phyloP scores from a whole-genome alignment of 2,888 invertebrate genomes.

The Serrognathus titanus region DNA sequence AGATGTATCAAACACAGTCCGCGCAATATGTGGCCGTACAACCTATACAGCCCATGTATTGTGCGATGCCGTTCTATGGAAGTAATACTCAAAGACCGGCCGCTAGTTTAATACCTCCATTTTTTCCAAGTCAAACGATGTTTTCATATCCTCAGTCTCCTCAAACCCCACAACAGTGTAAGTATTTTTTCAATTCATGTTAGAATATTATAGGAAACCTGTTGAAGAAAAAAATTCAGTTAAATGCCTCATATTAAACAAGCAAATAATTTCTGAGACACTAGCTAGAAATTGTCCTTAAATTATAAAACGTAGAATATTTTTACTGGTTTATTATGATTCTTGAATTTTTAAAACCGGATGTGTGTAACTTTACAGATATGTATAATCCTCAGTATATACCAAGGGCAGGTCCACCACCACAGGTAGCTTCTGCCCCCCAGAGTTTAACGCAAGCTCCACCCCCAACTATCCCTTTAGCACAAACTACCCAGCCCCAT shows the following conservation, averaged over 20 bases:
- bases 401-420: constrained; percentile 9
- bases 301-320: no score
- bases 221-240: no score
- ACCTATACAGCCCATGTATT: constrained; percentile 20
- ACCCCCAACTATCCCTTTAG: constrained; percentile 20
- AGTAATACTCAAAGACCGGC: constrained; percentile 11
- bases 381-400: constrained; percentile 13
- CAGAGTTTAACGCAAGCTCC: constrained; percentile 32
- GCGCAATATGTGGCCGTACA: constrained; percentile 20
- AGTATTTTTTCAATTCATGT: constrained; percentile 2
- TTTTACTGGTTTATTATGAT: no score
- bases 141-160: constrained; percentile 12
- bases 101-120: constrained; percentile 9
- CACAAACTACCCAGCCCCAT: constrained; percentile 24
- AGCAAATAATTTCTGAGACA: no score
- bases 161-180: constrained; percentile 12
- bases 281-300: no score
- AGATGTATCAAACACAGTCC: constrained; percentile 23
- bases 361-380: constrained; percentile 3
- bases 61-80: constrained; percentile 10
- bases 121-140: constrained; percentile 10
- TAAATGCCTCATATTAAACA: no score
- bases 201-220: no score
- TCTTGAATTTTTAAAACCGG: no score
- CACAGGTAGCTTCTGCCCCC: constrained; percentile 24